Evolutionary conservation across 2,888 invertebrate genomes (phyloP).

Genomic region (Agonopterix heracliana): DNA sequence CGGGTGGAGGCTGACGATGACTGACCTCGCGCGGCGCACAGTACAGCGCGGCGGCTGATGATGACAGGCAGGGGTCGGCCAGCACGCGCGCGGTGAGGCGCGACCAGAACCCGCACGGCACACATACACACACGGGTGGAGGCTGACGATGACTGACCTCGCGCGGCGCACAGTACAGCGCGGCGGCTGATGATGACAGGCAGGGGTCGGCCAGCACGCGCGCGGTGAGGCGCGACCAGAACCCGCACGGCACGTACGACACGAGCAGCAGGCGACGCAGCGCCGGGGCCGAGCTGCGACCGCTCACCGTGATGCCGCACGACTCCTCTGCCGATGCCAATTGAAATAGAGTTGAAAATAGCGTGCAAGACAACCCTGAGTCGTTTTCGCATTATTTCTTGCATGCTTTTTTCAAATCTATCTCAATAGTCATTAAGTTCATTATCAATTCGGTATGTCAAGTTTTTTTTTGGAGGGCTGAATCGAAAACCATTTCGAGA

Average conservation of each 20-base stretch:
- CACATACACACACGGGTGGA: no score
- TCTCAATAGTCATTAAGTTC: no score
- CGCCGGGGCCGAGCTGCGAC: conserved; percentile 72
- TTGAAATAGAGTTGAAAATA: no score
- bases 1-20: conserved; percentile 80
- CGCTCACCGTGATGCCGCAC: conserved; percentile 42
- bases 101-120: conserved; percentile 99
- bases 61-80: conserved; percentile 90
- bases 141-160: conserved; percentile 79
- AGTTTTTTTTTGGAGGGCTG: no score
- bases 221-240: conserved; percentile 96
- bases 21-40: conserved; percentile 78
- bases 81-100: conserved; percentile 93
- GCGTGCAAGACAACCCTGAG: no score
- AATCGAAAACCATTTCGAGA: no score
- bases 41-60: conserved; percentile 85
- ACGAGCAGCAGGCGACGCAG: conserved; percentile 89
- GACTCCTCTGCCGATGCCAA: background rate
- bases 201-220: conserved; percentile 93
- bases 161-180: conserved; percentile 79
- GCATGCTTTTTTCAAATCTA: no score
- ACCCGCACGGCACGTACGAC: conserved; percentile 98
- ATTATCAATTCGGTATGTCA: no score
- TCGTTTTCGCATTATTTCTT: no score
- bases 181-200: conserved; percentile 85